Base-by-base conservation (phyloP, 2,888 invertebrate species). In the Diploptera punctata region DNA sequence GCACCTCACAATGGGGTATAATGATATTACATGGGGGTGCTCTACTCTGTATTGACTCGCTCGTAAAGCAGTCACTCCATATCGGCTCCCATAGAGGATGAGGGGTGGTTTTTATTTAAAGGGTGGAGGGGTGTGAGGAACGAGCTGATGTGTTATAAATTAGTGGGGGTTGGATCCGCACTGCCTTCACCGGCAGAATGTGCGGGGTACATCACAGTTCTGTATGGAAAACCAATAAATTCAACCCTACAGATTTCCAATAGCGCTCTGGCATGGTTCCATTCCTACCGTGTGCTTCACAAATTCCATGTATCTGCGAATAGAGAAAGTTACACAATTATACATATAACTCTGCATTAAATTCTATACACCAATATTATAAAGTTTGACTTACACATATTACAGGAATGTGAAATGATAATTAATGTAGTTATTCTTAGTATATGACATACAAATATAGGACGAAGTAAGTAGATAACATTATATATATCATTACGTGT, bases 191-290 rank as follows among this genome's bases (percentile, higher is more conserved):
- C 18, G 61, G 61, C 61, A 61, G 61, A 31, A 19, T 31, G 24
- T 7, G 31, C 21, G 31, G 44, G 24, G 62, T 52, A 38, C 54
- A 67, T 57, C 67, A 70, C 73, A 70, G 67, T 67, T 67, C 72
- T 74, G 72, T 74, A 74, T 74, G 74, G 74, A 74, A 74, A 74
- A 74, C 74, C 74, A 74, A 74, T 74, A 74, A 74, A 74, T 74
- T 72, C 72, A 70, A 67, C 60, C 70, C 70, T 72, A 70, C 74
- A 72, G 74, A 74, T 74, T 72, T 74, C 74, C 74, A 74, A 74
- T 74, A 74, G 74, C 43, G 70, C 10, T 5, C 29, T 57, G 57
- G 57, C 57, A 57, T 57, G 57, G 24, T 57, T 57, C 57, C 57
- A 57, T 57, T 33, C 33, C 33, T n/a, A n/a, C n/a, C n/a, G n/a